These are phyloP conservation scores for Orchesella flavescens DNA, from an alignment of 2,888 invertebrate genomes.

Conservation along the genomic window DNA sequence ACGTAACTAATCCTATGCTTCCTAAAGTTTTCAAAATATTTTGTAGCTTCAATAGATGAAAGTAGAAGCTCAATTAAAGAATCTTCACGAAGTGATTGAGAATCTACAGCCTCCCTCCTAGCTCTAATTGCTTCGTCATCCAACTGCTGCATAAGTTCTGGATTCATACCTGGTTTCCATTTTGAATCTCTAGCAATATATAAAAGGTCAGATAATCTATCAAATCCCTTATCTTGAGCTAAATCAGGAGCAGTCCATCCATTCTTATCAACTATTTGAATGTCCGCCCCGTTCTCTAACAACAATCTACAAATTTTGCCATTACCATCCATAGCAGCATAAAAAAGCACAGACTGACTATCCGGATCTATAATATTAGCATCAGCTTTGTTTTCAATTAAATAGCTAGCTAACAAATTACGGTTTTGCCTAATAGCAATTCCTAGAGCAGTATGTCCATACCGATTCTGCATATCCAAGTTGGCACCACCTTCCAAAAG, in stretches of 20 bases:
- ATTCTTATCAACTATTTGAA: constrained; percentile 38
- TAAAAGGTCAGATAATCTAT: constrained; percentile 31
- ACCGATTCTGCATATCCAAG: constrained; percentile 24
- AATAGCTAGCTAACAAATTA: neutral
- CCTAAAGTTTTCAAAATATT: constrained; percentile 50
- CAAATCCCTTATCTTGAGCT: constrained; percentile 50
- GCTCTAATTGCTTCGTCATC: neutral
- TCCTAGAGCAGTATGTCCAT: constrained; percentile 30
- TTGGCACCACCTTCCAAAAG: constrained; percentile 12
- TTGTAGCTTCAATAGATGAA: constrained; percentile 27
- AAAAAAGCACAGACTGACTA: constrained; percentile 22
- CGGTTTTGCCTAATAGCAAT: constrained; percentile 11
- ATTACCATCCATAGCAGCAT: constrained; percentile 36
- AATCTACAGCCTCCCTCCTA: neutral
- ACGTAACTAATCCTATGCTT: constrained; percentile 46
- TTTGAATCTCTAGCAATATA: constrained; percentile 26
- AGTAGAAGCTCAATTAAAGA: constrained; percentile 52
- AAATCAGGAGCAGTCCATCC: constrained; percentile 51
- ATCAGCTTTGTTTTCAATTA: constrained; percentile 30
- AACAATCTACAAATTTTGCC: constrained; percentile 52
- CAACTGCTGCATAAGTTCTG: constrained; percentile 45
- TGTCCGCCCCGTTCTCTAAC: constrained; percentile 57
- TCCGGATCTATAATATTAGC: constrained; percentile 28
- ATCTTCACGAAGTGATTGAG: constrained; percentile 23
- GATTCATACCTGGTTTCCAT: constrained; percentile 57